Evolutionary conservation across 2,797 vertebrate species (phyloP).

Genomic region (Enteromius treurensis): DNA sequence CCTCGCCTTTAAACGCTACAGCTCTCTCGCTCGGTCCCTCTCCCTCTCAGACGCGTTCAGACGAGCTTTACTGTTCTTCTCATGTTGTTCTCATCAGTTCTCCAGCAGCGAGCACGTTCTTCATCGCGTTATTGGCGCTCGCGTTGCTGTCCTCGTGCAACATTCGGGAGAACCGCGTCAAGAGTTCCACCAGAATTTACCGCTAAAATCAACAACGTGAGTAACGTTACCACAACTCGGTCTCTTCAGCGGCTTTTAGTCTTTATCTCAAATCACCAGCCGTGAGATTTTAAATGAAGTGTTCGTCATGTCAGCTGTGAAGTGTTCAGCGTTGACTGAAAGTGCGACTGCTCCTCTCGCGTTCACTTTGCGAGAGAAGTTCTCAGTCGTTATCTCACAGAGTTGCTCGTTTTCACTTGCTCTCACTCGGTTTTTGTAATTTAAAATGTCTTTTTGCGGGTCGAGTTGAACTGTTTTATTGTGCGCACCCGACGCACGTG

Average conservation of each 20-base stretch:
- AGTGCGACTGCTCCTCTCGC: background rate
- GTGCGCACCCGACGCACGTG: constrained; percentile 35
- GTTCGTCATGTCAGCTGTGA: background rate
- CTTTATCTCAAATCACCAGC: background rate
- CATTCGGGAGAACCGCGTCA: background rate
- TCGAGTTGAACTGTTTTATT: constrained; percentile 4
- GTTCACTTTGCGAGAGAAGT: constrained; percentile 26
- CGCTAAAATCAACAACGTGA: constrained; percentile 5
- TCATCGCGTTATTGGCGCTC: background rate
- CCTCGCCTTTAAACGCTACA: constrained; percentile 78
- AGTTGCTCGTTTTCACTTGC: background rate
- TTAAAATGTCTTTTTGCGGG: background rate
- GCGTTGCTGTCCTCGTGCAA: background rate
- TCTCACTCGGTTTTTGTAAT: background rate
- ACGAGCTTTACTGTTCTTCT: constrained; percentile 53
- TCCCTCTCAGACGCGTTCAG: constrained; percentile 60
- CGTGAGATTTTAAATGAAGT: background rate
- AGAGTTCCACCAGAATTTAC: background rate
- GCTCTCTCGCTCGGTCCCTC: constrained; percentile 50
- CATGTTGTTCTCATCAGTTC: background rate
- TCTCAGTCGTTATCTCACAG: background rate
- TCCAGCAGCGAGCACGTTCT: background rate
- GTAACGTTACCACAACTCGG: constrained; percentile 10
- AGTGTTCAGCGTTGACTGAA: background rate
- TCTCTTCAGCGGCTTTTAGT: background rate